These are phyloP conservation scores for Altica lythri DNA, from an alignment of 2,888 invertebrate genomes.

Conservation along the genomic window DNA sequence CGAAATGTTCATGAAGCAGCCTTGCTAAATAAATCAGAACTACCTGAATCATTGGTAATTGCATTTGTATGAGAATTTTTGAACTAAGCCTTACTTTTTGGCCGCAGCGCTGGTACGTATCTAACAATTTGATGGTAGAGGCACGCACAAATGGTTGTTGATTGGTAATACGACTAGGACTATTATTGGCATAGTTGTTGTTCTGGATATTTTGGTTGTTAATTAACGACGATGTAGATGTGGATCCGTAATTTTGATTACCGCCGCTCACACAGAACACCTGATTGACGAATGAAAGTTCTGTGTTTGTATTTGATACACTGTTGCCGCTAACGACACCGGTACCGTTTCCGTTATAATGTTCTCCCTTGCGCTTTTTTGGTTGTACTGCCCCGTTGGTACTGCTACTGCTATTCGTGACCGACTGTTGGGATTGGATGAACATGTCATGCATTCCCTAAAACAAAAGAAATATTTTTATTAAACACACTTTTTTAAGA, in stretches of 20 bases:
- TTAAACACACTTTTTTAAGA: too few species aligned
- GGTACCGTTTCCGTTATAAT: conserved; percentile 39
- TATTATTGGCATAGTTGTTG: conserved; percentile 47
- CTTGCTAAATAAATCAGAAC: too few species aligned
- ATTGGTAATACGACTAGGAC: conserved; percentile 44
- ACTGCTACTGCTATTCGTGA: conserved; percentile 62
- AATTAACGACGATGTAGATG: conserved; percentile 12
- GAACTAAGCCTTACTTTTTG: conserved; percentile 69
- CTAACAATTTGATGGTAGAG: conserved; percentile 70
- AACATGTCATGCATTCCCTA: conserved; percentile 89
- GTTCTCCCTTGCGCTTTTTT: conserved; percentile 55
- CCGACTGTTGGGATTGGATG: conserved; percentile 69
- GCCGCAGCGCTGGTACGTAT: conserved; percentile 69
- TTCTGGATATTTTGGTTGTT: conserved; percentile 49
- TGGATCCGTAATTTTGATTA: conserved; percentile 19
- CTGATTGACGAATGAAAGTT: conserved; percentile 51
- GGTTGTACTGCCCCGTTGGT: conserved; percentile 48
- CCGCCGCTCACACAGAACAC: conserved; percentile 32
- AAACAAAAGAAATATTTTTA: conserved; percentile 40
- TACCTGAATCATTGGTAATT: too few species aligned
- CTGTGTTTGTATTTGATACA: conserved; percentile 36
- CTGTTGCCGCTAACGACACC: conserved; percentile 31
- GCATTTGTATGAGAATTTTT: too few species aligned
- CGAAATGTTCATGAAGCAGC: too few species aligned
- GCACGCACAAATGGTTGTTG: conserved; percentile 68